phyloP scores from a whole-genome alignment of 2,113 vertebrate genomes.

The Lipophrys pholis region DNA sequence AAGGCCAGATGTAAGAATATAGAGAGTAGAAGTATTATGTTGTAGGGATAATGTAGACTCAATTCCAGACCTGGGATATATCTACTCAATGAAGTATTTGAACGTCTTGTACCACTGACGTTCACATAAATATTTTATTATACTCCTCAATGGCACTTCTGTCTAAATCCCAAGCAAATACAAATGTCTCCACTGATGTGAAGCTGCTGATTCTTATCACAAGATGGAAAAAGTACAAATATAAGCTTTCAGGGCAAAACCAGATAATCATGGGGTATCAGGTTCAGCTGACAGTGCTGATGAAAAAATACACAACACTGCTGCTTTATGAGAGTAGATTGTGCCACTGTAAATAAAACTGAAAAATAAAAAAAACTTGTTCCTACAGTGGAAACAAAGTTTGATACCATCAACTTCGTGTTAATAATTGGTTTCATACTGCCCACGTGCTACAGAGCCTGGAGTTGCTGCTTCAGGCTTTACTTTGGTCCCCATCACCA shows the following conservation, averaged over 20 bases:
- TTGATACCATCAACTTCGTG: slow-evolving; percentile 14
- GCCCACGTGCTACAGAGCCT: slow-evolving; percentile 6
- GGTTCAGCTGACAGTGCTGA: background rate
- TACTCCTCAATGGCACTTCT: too few species aligned
- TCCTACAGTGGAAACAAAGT: slow-evolving; percentile 4
- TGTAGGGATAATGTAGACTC: too few species aligned
- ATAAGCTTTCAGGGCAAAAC: background rate
- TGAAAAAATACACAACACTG: background rate
- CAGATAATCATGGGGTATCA: slow-evolving; percentile 5
- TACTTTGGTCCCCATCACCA: slow-evolving; percentile 27
- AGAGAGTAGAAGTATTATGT: too few species aligned
- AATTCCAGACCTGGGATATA: too few species aligned
- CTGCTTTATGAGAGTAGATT: background rate
- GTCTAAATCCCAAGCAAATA: too few species aligned
- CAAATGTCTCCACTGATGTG: background rate
- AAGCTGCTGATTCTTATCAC: background rate
- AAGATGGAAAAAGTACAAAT: slow-evolving; percentile 8
- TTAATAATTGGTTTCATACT: slow-evolving; percentile 8
- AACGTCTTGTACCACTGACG: too few species aligned
- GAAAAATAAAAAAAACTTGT: slow-evolving; percentile 4
- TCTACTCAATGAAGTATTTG: too few species aligned
- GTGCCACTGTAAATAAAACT: slow-evolving; percentile 11
- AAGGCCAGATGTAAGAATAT: too few species aligned
- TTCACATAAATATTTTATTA: too few species aligned
- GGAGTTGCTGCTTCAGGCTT: slow-evolving; percentile 12